Conservation (phyloP, 2,888 invertebrate genomes). For the Rotaria macrura region DNA sequence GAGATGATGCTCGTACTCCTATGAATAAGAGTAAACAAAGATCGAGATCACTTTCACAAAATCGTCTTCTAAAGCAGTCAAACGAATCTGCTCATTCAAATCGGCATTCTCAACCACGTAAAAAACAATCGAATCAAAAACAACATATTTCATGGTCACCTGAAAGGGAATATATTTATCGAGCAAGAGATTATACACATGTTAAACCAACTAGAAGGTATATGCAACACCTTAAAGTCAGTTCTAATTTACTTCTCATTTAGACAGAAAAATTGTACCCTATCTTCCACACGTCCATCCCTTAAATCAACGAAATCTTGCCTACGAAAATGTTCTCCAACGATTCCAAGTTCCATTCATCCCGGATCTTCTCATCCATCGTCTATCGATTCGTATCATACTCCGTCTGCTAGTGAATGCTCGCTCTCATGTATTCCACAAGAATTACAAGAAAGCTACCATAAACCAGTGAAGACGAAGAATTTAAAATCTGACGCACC, state of each 20-base stretch:
- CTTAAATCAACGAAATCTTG: too few relatives aligned
- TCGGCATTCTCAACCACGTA: background rate
- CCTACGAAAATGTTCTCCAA: too few relatives aligned
- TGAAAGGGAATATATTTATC: background rate
- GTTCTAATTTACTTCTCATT: background rate
- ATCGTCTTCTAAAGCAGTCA: background rate
- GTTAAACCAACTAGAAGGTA: background rate
- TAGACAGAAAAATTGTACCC: background rate
- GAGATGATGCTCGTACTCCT: background rate
- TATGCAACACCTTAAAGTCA: background rate
- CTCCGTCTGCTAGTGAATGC: too few relatives aligned
- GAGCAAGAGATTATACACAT: background rate
- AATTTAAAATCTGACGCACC: background rate
- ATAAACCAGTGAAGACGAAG: background rate
- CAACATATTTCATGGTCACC: constrained; percentile 13
- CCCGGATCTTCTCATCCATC: too few relatives aligned
- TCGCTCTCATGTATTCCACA: background rate
- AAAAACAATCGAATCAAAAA: background rate
- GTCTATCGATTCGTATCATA: too few relatives aligned
- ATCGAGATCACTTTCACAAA: background rate
- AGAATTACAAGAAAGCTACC: background rate
- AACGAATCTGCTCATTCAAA: background rate
- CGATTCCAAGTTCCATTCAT: too few relatives aligned
- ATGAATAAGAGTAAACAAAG: background rate
- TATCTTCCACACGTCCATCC: too few relatives aligned